A percentile compares a stretch with the other conserved stretches of the same genome.
Evolutionary conservation across 2,888 invertebrate genomes (phyloP).

Genomic region (Arrhopalites spinosus): DNA sequence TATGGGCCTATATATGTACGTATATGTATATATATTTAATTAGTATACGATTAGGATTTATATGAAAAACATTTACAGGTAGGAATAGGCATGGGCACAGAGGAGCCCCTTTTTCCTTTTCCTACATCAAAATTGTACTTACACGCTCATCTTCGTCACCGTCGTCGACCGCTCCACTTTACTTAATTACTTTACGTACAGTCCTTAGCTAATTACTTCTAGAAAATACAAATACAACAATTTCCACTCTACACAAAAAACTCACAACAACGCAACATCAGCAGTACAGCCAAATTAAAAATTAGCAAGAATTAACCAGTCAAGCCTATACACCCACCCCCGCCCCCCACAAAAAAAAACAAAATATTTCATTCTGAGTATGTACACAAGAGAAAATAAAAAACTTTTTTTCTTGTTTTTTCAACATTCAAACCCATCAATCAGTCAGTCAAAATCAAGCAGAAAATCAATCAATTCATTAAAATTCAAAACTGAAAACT

Average conservation of each 20-base stretch:
- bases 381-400: too few relatives aligned
- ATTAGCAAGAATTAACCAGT: too few relatives aligned
- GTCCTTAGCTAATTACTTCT: slow-evolving; percentile 18
- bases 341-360: too few relatives aligned
- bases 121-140: slow-evolving; percentile 56
- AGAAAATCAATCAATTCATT: too few relatives aligned
- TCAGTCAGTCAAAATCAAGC: too few relatives aligned
- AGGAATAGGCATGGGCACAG: slow-evolving; percentile 52
- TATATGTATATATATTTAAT: slow-evolving; percentile 1
- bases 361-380: too few relatives aligned
- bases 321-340: too few relatives aligned
- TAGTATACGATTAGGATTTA: neutral
- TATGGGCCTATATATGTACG: neutral
- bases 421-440: too few relatives aligned
- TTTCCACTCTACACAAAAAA: neutral
- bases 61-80: slow-evolving; percentile 47
- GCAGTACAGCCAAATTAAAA: neutral
- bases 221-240: slow-evolving; percentile 10
- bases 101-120: slow-evolving; percentile 50
- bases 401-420: too few relatives aligned
- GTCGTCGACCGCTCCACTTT: slow-evolving; percentile 42
- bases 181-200: slow-evolving; percentile 31
- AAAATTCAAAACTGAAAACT: too few relatives aligned
- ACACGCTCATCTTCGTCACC: slow-evolving; percentile 53
- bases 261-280: neutral